These are phyloP conservation scores for Epicampocera succincta DNA, from an alignment of 2,888 invertebrate genomes.

Conservation along the genomic window DNA sequence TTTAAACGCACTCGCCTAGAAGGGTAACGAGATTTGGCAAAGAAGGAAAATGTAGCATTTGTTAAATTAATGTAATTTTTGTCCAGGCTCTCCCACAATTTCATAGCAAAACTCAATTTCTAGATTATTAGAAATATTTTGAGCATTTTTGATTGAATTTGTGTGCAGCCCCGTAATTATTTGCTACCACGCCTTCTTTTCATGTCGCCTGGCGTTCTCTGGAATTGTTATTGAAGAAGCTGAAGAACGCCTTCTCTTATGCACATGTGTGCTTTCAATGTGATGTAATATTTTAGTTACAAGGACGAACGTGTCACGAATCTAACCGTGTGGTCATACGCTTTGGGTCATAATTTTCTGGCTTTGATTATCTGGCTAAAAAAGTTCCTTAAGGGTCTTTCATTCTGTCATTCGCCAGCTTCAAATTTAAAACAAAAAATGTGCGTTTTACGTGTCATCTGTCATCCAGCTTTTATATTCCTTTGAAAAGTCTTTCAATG, in stretches of 20 bases:
- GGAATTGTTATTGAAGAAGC: conserved; percentile 24
- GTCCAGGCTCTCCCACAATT: conserved; percentile 29
- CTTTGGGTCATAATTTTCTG: too few relatives aligned
- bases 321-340: too few relatives aligned
- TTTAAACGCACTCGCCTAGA: not conserved
- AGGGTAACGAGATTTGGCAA: not conserved
- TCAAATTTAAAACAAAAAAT: too few relatives aligned
- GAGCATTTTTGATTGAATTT: conserved; percentile 51
- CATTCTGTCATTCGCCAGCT: too few relatives aligned
- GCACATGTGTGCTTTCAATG: too few relatives aligned
- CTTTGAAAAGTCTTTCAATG: too few relatives aligned
- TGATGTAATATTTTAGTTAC: too few relatives aligned
- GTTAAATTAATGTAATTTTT: conserved; percentile 53
- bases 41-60: conserved; percentile 61
- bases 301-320: too few relatives aligned
- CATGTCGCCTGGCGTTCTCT: not conserved
- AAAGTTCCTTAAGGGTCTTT: too few relatives aligned
- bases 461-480: too few relatives aligned
- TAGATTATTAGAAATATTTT: conserved; percentile 44
- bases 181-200: conserved; percentile 56
- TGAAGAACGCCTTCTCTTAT: conserved; percentile 42
- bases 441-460: too few relatives aligned
- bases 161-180: conserved; percentile 65
- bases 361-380: too few relatives aligned
- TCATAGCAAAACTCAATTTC: conserved; percentile 45